Percentiles rank a stretch among this genome's conserved stretches.
Conservation (phyloP, 2,797 vertebrate genomes). For the Halcyon badia region DNA sequence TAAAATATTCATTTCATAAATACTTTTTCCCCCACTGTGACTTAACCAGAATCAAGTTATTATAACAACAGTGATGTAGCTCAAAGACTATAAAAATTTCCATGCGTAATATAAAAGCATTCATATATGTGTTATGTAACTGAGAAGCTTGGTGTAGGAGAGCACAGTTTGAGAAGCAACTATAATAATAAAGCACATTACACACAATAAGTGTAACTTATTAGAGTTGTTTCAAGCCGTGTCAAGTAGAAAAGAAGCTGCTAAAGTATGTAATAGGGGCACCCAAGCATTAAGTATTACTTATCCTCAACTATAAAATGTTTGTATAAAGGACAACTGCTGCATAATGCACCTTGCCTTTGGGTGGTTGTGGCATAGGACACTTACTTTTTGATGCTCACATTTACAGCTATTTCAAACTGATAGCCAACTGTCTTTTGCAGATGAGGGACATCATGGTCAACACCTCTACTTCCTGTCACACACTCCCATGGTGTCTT, state of each 20-base stretch:
- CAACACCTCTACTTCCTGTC: background rate
- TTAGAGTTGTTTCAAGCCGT: conserved; percentile 19
- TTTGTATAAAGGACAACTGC: background rate
- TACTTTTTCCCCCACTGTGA: rapidly evolving
- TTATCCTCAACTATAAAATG: background rate
- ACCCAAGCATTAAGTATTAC: background rate
- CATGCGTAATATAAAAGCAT: background rate
- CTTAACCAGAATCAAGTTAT: background rate
- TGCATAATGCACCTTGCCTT: background rate
- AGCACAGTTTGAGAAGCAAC: background rate
- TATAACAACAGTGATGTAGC: background rate
- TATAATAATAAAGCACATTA: background rate
- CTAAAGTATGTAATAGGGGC: background rate
- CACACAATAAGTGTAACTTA: background rate
- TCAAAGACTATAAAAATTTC: background rate
- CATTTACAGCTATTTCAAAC: background rate
- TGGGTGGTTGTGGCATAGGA: background rate
- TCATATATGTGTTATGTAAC: background rate
- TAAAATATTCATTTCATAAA: background rate
- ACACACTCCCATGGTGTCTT: background rate
- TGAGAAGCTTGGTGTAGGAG: background rate
- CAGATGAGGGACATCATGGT: background rate
- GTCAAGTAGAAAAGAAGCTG: conserved; percentile 17
- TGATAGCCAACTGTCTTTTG: rapidly evolving
- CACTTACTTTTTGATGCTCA: background rate